Conservation (phyloP, 2,113 vertebrate genomes). For the Tetraodon nigroviridis region DNA sequence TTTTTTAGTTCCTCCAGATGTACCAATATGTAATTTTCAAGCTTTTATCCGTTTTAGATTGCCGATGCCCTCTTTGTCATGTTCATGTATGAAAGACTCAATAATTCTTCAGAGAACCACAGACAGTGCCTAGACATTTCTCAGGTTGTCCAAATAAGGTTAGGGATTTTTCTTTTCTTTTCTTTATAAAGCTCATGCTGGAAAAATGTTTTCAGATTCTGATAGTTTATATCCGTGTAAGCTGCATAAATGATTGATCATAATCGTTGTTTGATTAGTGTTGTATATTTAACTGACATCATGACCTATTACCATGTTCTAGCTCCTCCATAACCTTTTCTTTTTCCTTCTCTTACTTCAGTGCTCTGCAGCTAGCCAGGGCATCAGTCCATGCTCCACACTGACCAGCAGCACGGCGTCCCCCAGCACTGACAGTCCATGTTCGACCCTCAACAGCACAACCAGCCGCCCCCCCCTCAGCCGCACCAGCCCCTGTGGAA, state of each 20-base stretch:
- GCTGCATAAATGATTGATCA: slow-evolving; percentile 28
- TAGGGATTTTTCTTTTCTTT: slow-evolving; percentile 15
- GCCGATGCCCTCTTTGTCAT: slow-evolving; percentile 42
- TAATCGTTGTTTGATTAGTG: slow-evolving; percentile 17
- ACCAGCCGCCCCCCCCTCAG: slow-evolving; percentile 74
- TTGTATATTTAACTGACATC: too few relatives aligned
- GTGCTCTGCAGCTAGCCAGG: slow-evolving; percentile 79
- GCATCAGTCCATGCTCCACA: slow-evolving; percentile 93
- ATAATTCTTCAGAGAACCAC: slow-evolving; percentile 35
- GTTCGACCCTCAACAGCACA: slow-evolving; percentile 93
- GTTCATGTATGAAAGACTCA: slow-evolving; percentile 36
- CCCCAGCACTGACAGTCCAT: slow-evolving; percentile 92
- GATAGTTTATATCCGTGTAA: slow-evolving; percentile 15
- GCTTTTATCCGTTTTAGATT: slow-evolving; percentile 33
- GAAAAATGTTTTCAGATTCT: slow-evolving; percentile 37
- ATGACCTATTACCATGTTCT: slow-evolving; percentile 1
- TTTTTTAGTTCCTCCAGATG: slow-evolving; percentile 41
- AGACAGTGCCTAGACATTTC: slow-evolving; percentile 13
- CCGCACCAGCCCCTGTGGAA: slow-evolving; percentile 87
- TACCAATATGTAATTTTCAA: slow-evolving; percentile 54
- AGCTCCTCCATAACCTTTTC: slow-evolving; percentile 5
- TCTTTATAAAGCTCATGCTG: slow-evolving; percentile 9
- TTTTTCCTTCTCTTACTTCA: slow-evolving; percentile 42
- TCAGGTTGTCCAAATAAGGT: slow-evolving; percentile 40
- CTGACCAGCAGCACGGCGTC: slow-evolving; percentile 95